These are phyloP conservation scores for Cyphomyrmex costatus DNA, from an alignment of 1,140 invertebrate genomes.

Conservation along the genomic window DNA sequence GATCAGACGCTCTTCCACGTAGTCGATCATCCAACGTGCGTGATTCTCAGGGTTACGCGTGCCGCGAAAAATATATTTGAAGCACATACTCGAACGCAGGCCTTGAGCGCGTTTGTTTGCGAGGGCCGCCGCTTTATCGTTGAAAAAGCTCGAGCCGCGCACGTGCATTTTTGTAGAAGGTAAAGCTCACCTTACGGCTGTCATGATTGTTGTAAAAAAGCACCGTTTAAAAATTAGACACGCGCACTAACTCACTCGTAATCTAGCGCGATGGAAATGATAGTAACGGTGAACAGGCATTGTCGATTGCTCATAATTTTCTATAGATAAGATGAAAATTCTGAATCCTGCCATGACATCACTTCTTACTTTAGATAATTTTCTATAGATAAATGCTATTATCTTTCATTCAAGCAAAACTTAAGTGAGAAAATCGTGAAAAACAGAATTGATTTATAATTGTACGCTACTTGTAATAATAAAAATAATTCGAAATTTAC, in stretches of 20 bases:
- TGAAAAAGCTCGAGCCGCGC: slow-evolving; percentile 32
- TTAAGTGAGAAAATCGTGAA: neutral
- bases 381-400: neutral
- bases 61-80: slow-evolving; percentile 81
- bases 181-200: slow-evolving; percentile 28
- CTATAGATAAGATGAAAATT: neutral
- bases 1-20: slow-evolving; percentile 34
- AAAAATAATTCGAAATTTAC: neutral
- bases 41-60: slow-evolving; percentile 67
- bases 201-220: slow-evolving; percentile 10
- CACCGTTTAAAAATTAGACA: slow-evolving; percentile 21
- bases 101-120: slow-evolving; percentile 79
- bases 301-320: slow-evolving; percentile 52
- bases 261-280: slow-evolving; percentile 33
- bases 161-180: slow-evolving; percentile 63
- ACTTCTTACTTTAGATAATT: neutral
- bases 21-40: slow-evolving; percentile 49
- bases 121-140: slow-evolving; percentile 80
- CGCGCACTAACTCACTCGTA: slow-evolving; percentile 25
- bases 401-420: neutral
- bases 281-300: neutral
- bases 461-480: neutral
- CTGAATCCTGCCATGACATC: neutral
- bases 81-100: slow-evolving; percentile 79
- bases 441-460: neutral